phyloP scores from a whole-genome alignment of 2,113 vertebrate species.

The Rattus norvegicus region GRCr8 NC_086023.1:138507501-138508000 shows the following conservation, averaged over 20 bases:
- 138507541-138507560: neutral
- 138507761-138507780: conserved; percentile 91
- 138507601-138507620: conserved; percentile 5
- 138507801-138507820: conserved; percentile 93
- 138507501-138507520: neutral
- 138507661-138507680: conserved; percentile 93
- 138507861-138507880: conserved; percentile 20
- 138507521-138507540: neutral
- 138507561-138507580: conserved; percentile 40
- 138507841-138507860: conserved; percentile 83
- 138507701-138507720: conserved; percentile 90
- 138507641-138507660: conserved; percentile 89
- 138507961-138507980: conserved; percentile 5
- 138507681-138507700: conserved; percentile 94
- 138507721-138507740: conserved; percentile 93
- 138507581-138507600: neutral
- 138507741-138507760: conserved; percentile 93
- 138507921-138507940: conserved; percentile 28
- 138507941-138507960: conserved; percentile 43
- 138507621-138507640: conserved; percentile 63
- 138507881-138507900: neutral
- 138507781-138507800: conserved; percentile 91
- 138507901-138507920: neutral
- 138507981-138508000: conserved; percentile 34
- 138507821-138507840: conserved; percentile 91